Evolutionary conservation across 2,797 vertebrate species (phyloP).

Genomic region (Alcedo quadribrachys): DNA sequence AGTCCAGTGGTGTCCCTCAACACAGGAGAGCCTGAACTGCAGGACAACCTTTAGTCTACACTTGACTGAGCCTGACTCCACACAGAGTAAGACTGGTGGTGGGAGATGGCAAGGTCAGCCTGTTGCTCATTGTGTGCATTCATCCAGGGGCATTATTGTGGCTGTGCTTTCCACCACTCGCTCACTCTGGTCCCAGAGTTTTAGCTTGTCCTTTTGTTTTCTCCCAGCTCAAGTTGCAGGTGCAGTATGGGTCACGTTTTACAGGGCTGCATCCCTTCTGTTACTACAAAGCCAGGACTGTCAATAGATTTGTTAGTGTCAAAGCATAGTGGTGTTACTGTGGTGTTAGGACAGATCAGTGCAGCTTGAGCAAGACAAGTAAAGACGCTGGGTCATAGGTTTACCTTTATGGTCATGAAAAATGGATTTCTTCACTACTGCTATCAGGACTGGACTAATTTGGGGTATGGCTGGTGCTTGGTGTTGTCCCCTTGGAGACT

Average conservation of each 20-base stretch:
- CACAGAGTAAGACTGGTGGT: constrained; percentile 10
- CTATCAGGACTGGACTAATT: neutral
- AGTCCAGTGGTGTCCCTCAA: neutral
- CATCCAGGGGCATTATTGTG: constrained; percentile 12
- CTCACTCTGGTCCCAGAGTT: neutral
- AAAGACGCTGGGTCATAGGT: neutral
- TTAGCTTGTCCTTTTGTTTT: constrained; percentile 39
- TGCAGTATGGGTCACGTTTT: neutral
- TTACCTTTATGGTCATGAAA: neutral
- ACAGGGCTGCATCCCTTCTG: neutral
- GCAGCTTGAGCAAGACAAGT: neutral
- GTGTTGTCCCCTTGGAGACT: neutral
- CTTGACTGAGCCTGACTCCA: neutral
- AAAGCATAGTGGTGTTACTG: neutral
- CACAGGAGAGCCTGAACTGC: neutral
- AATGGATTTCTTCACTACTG: neutral
- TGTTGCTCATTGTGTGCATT: neutral
- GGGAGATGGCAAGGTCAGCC: constrained; percentile 37
- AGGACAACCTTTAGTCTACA: neutral
- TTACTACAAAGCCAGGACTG: neutral
- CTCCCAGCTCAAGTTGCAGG: constrained; percentile 1
- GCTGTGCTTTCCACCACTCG: neutral
- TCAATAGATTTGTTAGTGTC: neutral
- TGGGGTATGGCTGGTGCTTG: neutral
- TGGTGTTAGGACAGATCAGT: neutral